A percentile compares a stretch with the other conserved stretches of the same genome.
These are phyloP conservation scores for Volucella inflata DNA, from an alignment of 2,888 invertebrate genomes.

Conservation along the genomic window DNA sequence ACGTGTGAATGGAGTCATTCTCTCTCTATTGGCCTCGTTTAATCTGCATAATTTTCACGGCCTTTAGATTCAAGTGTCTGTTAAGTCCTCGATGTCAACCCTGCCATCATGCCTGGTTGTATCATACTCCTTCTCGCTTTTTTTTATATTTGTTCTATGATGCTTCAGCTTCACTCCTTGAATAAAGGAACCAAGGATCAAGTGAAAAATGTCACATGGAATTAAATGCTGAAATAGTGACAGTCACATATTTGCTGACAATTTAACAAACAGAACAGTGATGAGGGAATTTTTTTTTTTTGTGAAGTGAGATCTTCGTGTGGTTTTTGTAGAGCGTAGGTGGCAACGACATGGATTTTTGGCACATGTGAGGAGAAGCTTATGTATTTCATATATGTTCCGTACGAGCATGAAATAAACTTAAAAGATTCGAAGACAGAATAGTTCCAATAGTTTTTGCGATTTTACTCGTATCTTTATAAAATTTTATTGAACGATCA, in stretches of 20 bases:
- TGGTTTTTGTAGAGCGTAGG: no score
- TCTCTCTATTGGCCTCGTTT: conserved; percentile 78
- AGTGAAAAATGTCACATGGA: conserved; percentile 60
- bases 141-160: conserved; percentile 31
- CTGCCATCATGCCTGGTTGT: conserved; percentile 63
- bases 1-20: conserved; percentile 75
- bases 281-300: no score
- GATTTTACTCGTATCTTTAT: no score
- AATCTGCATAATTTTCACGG: conserved; percentile 79
- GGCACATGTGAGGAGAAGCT: no score
- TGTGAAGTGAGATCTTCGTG: no score
- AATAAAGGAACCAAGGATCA: conserved; percentile 47
- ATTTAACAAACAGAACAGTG: conserved; percentile 23
- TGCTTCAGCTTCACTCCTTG: conserved; percentile 59
- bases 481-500: no score
- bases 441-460: no score
- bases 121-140: conserved; percentile 54
- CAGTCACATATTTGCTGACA: conserved; percentile 68
- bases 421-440: no score
- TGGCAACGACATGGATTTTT: no score
- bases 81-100: conserved; percentile 78
- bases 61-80: conserved; percentile 78
- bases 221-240: conserved; percentile 61
- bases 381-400: no score
- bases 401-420: no score